Evolutionary conservation across 2,888 invertebrate species (phyloP).

Genomic region (Acrobasis suavella): DNA sequence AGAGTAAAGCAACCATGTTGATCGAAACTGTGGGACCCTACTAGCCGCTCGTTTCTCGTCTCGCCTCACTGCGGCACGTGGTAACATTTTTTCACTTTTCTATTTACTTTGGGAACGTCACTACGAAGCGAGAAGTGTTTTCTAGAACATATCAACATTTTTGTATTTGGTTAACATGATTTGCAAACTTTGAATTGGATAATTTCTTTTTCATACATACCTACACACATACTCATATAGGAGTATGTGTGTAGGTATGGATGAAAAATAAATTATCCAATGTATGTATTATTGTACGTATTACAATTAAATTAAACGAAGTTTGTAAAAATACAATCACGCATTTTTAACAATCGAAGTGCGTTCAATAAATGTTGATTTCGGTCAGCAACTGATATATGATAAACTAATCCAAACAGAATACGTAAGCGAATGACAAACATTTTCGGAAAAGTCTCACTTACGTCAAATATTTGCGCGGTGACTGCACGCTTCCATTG

Average conservation of each 20-base stretch:
- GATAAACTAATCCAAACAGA: not conserved
- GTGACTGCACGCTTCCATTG: not conserved
- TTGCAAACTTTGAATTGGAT: too few species aligned
- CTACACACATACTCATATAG: too few species aligned
- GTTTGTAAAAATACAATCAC: too few species aligned
- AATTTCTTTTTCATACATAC: too few species aligned
- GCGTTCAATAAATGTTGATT: not conserved
- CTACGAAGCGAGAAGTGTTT: not conserved
- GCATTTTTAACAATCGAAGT: too few species aligned
- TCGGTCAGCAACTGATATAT: not conserved
- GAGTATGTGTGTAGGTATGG: too few species aligned
- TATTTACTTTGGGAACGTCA: slow-evolving; percentile 7
- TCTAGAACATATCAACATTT: not conserved
- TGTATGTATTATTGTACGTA: too few species aligned
- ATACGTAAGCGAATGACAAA: slow-evolving; percentile 8
- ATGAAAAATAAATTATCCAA: too few species aligned
- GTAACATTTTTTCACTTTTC: slow-evolving; percentile 25
- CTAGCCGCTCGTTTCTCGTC: slow-evolving; percentile 45
- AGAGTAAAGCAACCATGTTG: not conserved
- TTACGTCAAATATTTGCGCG: slow-evolving; percentile 10
- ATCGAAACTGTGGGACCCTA: slow-evolving; percentile 1
- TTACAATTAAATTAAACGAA: too few species aligned
- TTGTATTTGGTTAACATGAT: not conserved
- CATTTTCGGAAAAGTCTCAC: not conserved
- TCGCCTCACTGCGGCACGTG: slow-evolving; percentile 75